These are phyloP conservation scores for Antechinus flavipes DNA, from an alignment of 2,113 vertebrate species.

Conservation along the genomic window DNA sequence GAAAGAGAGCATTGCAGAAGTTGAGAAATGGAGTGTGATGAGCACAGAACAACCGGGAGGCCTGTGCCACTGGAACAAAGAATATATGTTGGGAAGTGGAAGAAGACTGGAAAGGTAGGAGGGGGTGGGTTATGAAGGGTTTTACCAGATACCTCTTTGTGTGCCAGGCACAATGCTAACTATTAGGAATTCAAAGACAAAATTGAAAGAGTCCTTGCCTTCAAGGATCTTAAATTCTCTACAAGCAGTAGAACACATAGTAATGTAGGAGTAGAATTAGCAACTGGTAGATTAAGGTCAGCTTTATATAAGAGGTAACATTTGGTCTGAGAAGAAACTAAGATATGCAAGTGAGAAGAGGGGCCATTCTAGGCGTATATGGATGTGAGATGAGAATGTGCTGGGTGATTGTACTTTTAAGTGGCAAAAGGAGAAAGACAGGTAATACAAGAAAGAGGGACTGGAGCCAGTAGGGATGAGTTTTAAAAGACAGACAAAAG, in stretches of 20 bases:
- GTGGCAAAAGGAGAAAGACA: background rate
- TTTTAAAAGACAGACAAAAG: background rate
- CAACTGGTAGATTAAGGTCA: background rate
- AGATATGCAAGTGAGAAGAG: background rate
- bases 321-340: background rate
- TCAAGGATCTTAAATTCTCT: background rate
- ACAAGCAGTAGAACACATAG: background rate
- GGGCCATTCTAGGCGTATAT: background rate
- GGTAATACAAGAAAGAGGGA: background rate
- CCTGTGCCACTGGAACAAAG: background rate
- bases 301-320: background rate
- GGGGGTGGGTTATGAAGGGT: too few relatives aligned
- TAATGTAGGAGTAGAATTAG: background rate
- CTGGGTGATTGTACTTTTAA: background rate
- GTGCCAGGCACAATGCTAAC: too few relatives aligned
- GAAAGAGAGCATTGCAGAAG: background rate
- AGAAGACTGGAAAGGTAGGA: background rate
- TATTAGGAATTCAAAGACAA: background rate
- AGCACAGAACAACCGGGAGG: background rate
- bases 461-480: accelerated
- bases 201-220: background rate
- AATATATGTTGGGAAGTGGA: background rate
- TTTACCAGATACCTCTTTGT: too few relatives aligned
- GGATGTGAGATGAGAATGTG: background rate
- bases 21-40: background rate